Evolutionary conservation across 2,113 vertebrate genomes (phyloP), one percentile per base, ranked within the genome.

Genomic region (Hipposideros armiger): DNA sequence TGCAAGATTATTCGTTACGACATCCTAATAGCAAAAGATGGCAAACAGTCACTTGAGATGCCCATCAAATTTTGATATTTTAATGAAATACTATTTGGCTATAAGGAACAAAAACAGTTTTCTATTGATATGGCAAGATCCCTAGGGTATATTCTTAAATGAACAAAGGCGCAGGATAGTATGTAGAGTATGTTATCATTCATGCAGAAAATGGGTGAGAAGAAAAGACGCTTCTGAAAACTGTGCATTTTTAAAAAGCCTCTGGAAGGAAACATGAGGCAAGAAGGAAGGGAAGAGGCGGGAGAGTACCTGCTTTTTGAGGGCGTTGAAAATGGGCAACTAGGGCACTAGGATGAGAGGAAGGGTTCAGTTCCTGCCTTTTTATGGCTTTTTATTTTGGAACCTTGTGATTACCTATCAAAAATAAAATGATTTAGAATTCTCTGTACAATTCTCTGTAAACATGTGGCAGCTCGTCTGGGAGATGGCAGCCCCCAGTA

Each of bases 401-500:
- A 60, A 58, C 26, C 74, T 22, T 73, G 26, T 50, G 73, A 74
- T 64, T 52, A 42, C 24, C 47, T 36, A 6, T 54, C 13, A 78
- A 52, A 86, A 74, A 17, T 14, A 66, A 87, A 66, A 24, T 8
- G 4, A 40, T 30, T 66, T 22, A 42, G 62, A 64, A 11, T 56
- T 81, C 52, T 30, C n/a, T 40, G 50, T 66, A 10, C 11, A 22
- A 24, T 26, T 4, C 9, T n/a, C 28, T 50, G 11, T 40, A 7
- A 42, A 28, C 15, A 3, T 6, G 11, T 2, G 28, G 22, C 9
- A 4, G 1, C 24, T 50, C 1, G 0, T 36, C 50, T 22, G 4
- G 24, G 76, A 62, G 40, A 11, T 2, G 3, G 54, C 30, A 26
- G 36, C 28, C 15, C 45, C 52, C 14, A 15, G 19, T 0, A 40